Percentiles rank a stretch among this genome's conserved stretches.
Evolutionary conservation across 2,888 invertebrate species (phyloP).

Genomic region (Drepanosiphum platanoidis): DNA sequence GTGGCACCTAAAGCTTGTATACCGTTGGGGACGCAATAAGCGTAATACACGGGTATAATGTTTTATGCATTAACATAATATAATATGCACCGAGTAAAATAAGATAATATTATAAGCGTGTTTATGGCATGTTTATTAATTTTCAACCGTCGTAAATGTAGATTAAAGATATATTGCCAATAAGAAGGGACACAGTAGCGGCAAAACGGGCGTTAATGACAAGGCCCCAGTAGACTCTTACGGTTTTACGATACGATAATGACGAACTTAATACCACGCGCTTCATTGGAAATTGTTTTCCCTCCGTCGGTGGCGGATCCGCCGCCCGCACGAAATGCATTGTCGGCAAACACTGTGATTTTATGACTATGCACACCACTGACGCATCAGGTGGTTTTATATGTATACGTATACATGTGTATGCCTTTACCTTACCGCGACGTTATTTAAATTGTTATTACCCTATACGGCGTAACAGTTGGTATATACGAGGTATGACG

Average conservation of each 20-base stretch:
- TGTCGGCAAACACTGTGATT: slow-evolving; percentile 38
- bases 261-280: slow-evolving; percentile 21
- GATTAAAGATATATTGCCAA: slow-evolving; percentile 25
- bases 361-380: slow-evolving; percentile 27
- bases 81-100: not conserved
- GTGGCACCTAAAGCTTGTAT: not conserved
- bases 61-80: not conserved
- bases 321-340: not conserved
- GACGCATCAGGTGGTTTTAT: slow-evolving; percentile 3
- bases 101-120: slow-evolving; percentile 22
- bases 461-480: too few relatives aligned
- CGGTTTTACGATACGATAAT: slow-evolving; percentile 59
- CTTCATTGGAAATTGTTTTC: slow-evolving; percentile 43
- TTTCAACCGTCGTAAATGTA: slow-evolving; percentile 26
- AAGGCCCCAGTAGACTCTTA: slow-evolving; percentile 51
- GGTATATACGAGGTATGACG: not conserved
- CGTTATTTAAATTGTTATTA: slow-evolving; percentile 4
- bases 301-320: not conserved
- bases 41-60: not conserved
- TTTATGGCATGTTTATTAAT: slow-evolving; percentile 54
- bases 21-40: not conserved
- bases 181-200: slow-evolving; percentile 50
- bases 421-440: not conserved
- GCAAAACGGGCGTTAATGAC: slow-evolving; percentile 55
- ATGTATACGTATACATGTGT: not conserved